Percentiles rank a stretch among this genome's conserved stretches.
Conservation (phyloP, 2,888 invertebrate species). For the Harmothoe impar region DNA sequence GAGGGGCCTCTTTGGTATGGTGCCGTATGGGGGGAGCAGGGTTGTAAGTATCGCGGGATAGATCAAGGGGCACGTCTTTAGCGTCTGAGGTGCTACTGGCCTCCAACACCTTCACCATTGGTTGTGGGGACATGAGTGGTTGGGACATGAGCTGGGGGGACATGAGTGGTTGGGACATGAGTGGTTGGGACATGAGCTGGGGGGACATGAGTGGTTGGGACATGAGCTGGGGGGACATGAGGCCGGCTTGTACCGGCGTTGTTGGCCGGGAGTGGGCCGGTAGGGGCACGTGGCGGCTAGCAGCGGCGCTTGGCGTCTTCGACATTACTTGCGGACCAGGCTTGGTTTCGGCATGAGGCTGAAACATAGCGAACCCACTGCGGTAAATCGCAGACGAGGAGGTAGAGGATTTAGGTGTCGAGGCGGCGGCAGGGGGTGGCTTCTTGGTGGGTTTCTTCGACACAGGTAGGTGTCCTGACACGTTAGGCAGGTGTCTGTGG, state of each 20-base stretch:
- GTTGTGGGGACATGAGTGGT: not conserved
- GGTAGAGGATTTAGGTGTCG: not conserved
- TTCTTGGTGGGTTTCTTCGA: slow-evolving; percentile 29
- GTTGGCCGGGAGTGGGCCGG: slow-evolving; percentile 27
- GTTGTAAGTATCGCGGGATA: not conserved
- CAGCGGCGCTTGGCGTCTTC: not conserved
- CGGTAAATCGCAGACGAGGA: slow-evolving; percentile 10
- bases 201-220: no score
- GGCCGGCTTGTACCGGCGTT: not conserved
- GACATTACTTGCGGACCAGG: not conserved
- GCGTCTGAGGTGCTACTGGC: not conserved
- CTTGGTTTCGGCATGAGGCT: not conserved
- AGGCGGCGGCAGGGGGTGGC: not conserved
- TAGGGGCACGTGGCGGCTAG: not conserved
- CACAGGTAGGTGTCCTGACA: not conserved
- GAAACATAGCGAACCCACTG: not conserved
- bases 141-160: no score
- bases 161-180: no score
- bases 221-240: not conserved
- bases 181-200: no score
- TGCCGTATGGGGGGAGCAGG: not conserved
- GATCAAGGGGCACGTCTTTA: slow-evolving; percentile 27
- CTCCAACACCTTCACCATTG: not conserved
- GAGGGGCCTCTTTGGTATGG: not conserved
- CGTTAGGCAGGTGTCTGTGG: slow-evolving; percentile 35